Percentiles rank a stretch among this genome's conserved stretches.
phyloP scores from a whole-genome alignment of 1,140 invertebrate genomes.

The Apolygus lucorum region DNA sequence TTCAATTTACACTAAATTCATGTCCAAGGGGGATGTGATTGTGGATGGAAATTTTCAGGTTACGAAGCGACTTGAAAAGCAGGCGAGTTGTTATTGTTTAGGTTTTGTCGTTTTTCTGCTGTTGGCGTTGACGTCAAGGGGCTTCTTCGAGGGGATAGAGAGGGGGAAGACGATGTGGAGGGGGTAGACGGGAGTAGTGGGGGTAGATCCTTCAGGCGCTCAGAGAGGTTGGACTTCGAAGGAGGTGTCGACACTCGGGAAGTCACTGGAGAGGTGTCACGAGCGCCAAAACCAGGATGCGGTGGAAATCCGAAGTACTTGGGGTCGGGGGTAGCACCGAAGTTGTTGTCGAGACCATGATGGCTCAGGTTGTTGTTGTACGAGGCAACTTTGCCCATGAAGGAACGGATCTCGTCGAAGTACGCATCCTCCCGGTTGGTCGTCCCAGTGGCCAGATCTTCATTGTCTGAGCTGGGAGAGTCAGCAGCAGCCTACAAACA shows the following conservation, averaged over 20 bases:
- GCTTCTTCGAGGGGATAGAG: not conserved
- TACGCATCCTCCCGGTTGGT: conserved; percentile 78
- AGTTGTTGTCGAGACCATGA: conserved; percentile 1
- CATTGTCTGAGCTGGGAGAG: conserved; percentile 57
- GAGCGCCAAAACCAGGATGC: not conserved
- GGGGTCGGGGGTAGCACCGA: not conserved
- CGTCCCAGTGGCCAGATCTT: conserved; percentile 2
- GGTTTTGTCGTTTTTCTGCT: not conserved
- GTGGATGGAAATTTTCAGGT: too few relatives aligned
- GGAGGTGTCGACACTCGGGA: not conserved
- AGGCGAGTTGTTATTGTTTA: conserved; percentile 3
- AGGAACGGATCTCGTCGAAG: conserved; percentile 86
- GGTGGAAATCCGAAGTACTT: not conserved
- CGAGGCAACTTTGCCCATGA: conserved; percentile 74
- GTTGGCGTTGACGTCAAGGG: not conserved
- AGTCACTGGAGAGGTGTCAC: not conserved
- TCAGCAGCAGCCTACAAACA: conserved; percentile 42
- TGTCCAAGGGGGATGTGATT: too few relatives aligned
- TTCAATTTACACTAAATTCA: too few relatives aligned
- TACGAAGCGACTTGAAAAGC: conserved; percentile 3
- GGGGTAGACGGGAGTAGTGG: not conserved
- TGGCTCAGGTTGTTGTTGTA: not conserved
- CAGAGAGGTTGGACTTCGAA: not conserved
- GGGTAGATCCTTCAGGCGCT: not conserved
- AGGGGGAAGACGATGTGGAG: conserved; percentile 1